Conservation (phyloP, 2,113 vertebrate species). For the Periophthalmodon schlosseri region DNA sequence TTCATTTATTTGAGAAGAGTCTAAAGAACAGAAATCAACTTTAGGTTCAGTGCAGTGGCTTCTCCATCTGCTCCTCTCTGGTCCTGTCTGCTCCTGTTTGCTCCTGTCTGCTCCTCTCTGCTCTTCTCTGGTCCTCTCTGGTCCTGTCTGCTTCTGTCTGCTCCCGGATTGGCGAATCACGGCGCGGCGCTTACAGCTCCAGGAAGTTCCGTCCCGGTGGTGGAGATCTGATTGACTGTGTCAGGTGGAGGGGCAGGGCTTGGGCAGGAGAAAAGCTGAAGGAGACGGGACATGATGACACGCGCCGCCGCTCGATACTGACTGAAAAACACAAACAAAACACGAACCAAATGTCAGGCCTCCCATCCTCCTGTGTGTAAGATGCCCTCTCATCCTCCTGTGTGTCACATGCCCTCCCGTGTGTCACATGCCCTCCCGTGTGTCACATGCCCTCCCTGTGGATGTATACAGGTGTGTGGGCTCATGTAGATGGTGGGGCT, state of each 20-base stretch:
- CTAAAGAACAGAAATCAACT: too few relatives aligned
- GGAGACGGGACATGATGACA: not conserved
- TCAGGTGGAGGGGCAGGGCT: conserved; percentile 25
- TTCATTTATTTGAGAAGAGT: too few relatives aligned
- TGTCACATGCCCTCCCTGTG: not conserved
- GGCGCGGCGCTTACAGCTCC: not conserved
- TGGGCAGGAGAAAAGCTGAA: conserved; percentile 11
- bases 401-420: too few relatives aligned
- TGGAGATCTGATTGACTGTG: conserved; percentile 2
- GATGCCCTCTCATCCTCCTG: not conserved
- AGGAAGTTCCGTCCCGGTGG: not conserved
- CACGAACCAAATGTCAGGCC: too few relatives aligned
- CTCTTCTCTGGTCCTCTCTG: too few relatives aligned
- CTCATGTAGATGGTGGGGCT: conserved; percentile 16
- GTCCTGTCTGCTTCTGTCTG: not conserved
- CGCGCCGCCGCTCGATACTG: conserved; percentile 29
- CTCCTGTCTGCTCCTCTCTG: too few relatives aligned
- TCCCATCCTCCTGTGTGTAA: not conserved
- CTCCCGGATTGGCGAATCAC: not conserved
- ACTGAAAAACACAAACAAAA: conserved; percentile 18
- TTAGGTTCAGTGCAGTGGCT: too few relatives aligned
- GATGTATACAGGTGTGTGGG: not conserved
- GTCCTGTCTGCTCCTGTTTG: too few relatives aligned
- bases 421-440: too few relatives aligned
- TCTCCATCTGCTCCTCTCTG: too few relatives aligned